Evolutionary conservation across 1,140 invertebrate species (phyloP), one percentile per base, ranked within the genome.

Genomic region (Drosophila malerkotliana): DNA sequence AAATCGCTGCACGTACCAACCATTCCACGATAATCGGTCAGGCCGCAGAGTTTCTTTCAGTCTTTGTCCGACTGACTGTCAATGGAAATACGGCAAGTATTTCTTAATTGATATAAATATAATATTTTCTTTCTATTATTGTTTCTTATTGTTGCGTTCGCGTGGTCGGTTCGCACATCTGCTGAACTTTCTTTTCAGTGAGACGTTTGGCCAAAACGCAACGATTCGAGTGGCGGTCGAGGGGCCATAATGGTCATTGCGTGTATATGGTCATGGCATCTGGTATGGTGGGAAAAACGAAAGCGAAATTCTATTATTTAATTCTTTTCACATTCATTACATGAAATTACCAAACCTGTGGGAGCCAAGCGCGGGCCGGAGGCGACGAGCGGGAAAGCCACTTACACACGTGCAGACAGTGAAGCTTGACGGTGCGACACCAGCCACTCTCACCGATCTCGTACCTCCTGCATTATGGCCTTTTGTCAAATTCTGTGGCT

Each of bases 261-360:
- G 71, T 79, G 79, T 64, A 44, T 9, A 15, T 44, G 34, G 32
- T 9, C 75, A 77, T 64, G 39, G n/a, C 12, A 45, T 45, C 15
- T 18, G 47, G 60, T 26, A 45, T n/a, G 63, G 32, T 81, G 79
- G 78, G 84, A 87, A 51, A 79, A 88, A 88, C 54, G 89, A 90
- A 90, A 90, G 89, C 80, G 89, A 90, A 90, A 90, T 90, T 90
- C 89, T 90, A 89, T 90, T 90, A 90, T 90, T 90, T 91, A 91
- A 90, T 90, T 90, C 84, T 90, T 79, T 81, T 84, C 74, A 90
- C 83, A 88, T 90, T 80, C 77, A 90, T 90, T 85, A 79, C 85
- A 82, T 64, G 85, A 75, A 78, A 89, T 85, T 85, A 85, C 90
- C 85, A 74, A 24, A 28, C 15, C 45, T 48, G 28, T 32, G 39